These are phyloP conservation scores for Hyposoter dolosus DNA, from an alignment of 2,888 invertebrate genomes.

Conservation along the genomic window DNA sequence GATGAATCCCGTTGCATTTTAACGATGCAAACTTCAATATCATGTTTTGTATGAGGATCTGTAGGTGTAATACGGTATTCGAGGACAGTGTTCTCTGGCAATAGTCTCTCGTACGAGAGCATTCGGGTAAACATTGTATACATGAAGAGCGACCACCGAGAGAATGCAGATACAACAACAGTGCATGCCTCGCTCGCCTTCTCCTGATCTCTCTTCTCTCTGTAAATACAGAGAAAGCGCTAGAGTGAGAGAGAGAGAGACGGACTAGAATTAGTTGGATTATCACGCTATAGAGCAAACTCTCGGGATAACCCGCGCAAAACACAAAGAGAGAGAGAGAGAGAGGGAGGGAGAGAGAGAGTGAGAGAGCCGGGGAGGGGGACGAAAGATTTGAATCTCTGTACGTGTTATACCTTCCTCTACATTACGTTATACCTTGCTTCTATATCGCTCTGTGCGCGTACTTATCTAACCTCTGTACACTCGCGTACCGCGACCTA, in stretches of 20 bases:
- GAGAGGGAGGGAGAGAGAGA: slow-evolving; percentile 7
- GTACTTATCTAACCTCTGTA: slow-evolving; percentile 55
- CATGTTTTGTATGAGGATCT: slow-evolving; percentile 2
- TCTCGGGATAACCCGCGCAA: slow-evolving; percentile 55
- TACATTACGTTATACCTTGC: slow-evolving; percentile 28
- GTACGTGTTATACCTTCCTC: slow-evolving; percentile 65
- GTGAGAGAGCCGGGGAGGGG: slow-evolving; percentile 4
- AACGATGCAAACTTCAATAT: background rate
- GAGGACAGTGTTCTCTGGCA: slow-evolving; percentile 43
- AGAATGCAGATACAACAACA: slow-evolving; percentile 40
- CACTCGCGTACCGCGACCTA: slow-evolving; percentile 37
- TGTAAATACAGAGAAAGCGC: slow-evolving; percentile 1
- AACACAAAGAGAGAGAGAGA: background rate
- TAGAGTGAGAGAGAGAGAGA: slow-evolving; percentile 18
- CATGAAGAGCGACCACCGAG: slow-evolving; percentile 62
- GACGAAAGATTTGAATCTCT: slow-evolving; percentile 60
- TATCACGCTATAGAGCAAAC: slow-evolving; percentile 29
- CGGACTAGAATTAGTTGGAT: slow-evolving; percentile 32
- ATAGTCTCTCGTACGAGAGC: slow-evolving; percentile 33
- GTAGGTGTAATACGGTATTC: slow-evolving; percentile 33
- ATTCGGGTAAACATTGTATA: slow-evolving; percentile 79
- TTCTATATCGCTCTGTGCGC: background rate
- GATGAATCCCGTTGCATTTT: no score
- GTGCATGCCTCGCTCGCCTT: slow-evolving; percentile 21
- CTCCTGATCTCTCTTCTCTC: slow-evolving; percentile 14